Evolutionary conservation across 2,797 vertebrate genomes (phyloP).

Genomic region (Anguilla megastoma): DNA sequence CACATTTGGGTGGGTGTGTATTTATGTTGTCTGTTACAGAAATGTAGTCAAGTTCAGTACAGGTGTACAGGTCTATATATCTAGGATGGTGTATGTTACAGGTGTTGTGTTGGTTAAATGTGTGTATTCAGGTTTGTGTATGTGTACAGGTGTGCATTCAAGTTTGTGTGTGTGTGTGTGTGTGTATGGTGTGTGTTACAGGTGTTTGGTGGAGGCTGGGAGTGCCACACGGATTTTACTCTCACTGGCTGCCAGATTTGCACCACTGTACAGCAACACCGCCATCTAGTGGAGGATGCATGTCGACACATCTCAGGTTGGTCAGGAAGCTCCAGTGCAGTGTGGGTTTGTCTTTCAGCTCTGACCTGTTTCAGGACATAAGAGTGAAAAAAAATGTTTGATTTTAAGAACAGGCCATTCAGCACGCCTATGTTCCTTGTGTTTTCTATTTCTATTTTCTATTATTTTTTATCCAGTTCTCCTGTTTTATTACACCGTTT

Average conservation of each 20-base stretch:
- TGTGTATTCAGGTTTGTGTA: neutral
- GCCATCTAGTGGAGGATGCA: conserved; percentile 32
- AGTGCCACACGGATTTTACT: conserved; percentile 39
- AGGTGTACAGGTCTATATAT: too few relatives aligned
- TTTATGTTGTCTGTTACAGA: neutral
- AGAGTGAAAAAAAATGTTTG: neutral
- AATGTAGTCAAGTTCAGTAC: too few relatives aligned
- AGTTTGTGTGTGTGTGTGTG: neutral
- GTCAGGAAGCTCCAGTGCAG: neutral
- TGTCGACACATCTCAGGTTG: conserved; percentile 42
- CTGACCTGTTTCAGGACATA: neutral
- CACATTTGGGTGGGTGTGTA: neutral
- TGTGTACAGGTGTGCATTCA: neutral
- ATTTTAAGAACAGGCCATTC: neutral
- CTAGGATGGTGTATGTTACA: neutral
- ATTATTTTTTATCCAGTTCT: too few relatives aligned
- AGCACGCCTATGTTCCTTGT: neutral
- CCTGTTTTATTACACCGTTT: too few relatives aligned
- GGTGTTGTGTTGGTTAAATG: neutral
- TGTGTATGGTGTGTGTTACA: conserved; percentile 28
- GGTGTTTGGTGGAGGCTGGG: conserved; percentile 44
- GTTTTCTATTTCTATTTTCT: too few relatives aligned
- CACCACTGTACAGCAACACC: conserved; percentile 47
- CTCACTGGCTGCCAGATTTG: conserved; percentile 49
- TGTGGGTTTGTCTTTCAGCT: neutral